phyloP scores from a whole-genome alignment of 1,140 invertebrate genomes.

The Lucilia cuprina region DNA sequence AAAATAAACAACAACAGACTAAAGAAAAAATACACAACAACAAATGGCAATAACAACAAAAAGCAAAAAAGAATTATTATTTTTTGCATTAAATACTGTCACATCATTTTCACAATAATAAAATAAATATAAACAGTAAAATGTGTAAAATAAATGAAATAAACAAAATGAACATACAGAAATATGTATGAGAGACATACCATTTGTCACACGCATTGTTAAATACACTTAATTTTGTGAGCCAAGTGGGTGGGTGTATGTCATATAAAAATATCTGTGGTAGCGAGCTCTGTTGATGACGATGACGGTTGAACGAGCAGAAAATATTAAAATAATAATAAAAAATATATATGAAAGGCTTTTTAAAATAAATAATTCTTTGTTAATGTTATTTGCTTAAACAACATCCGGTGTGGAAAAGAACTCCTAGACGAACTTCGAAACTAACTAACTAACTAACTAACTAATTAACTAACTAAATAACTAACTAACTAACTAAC shows the following conservation, averaged over 20 bases:
- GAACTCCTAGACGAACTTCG: too few relatives aligned
- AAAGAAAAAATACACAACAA: neutral
- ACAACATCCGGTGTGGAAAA: too few relatives aligned
- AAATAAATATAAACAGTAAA: neutral
- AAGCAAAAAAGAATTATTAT: neutral
- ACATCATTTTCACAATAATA: conserved; percentile 4
- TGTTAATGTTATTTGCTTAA: too few relatives aligned
- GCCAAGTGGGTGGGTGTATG: neutral
- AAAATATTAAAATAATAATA: too few relatives aligned
- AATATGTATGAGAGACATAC: neutral
- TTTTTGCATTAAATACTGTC: neutral
- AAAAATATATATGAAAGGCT: too few relatives aligned
- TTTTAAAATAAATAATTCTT: too few relatives aligned
- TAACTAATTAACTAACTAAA: too few relatives aligned
- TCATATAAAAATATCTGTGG: neutral
- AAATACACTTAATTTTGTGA: neutral
- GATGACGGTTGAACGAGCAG: too few relatives aligned
- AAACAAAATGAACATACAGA: neutral
- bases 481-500: too few relatives aligned
- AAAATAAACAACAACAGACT: conserved; percentile 1
- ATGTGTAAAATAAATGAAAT: neutral
- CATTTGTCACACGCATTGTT: conserved; percentile 10
- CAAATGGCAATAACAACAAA: neutral
- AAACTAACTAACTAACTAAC: too few relatives aligned
- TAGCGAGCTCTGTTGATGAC: too few relatives aligned